phyloP scores from a whole-genome alignment of 1,140 invertebrate genomes.

The Drosophila athabasca region DNA sequence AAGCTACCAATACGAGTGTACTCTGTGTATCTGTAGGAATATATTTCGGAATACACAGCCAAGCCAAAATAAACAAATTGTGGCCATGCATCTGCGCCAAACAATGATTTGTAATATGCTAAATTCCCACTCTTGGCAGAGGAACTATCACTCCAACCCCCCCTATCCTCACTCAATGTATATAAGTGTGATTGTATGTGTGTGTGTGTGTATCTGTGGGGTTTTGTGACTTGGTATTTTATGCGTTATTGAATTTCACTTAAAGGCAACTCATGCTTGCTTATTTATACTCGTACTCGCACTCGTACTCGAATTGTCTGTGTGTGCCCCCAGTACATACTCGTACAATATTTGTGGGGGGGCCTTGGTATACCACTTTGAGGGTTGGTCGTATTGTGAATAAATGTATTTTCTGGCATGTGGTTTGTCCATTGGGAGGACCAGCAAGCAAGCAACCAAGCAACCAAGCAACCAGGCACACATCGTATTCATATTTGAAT shows the following conservation, averaged over 20 bases:
- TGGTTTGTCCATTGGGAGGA: constrained; percentile 23
- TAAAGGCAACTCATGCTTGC: constrained; percentile 65
- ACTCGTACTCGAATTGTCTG: constrained; percentile 5
- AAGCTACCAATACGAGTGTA: constrained; percentile 4
- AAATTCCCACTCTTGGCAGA: constrained; percentile 30
- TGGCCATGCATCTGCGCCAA: constrained; percentile 14
- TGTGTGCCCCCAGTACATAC: neutral
- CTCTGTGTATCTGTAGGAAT: neutral
- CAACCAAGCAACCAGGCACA: neutral
- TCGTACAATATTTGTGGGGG: constrained; percentile 14
- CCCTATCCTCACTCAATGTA: neutral
- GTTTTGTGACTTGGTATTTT: constrained; percentile 65
- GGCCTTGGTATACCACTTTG: constrained; percentile 22
- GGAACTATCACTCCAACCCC: constrained; percentile 17
- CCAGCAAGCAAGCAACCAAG: neutral
- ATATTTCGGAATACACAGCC: neutral
- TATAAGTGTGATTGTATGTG: neutral
- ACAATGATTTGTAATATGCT: constrained; percentile 57
- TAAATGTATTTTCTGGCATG: constrained; percentile 21
- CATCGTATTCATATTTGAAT: constrained; percentile 18
- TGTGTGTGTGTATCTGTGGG: neutral
- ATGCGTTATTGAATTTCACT: constrained; percentile 82
- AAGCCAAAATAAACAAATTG: constrained; percentile 12
- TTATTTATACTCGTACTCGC: constrained; percentile 19
- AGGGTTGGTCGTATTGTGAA: neutral